Conservation (phyloP, 2,888 invertebrate species). For the Orthonychiurus folsomi region DNA sequence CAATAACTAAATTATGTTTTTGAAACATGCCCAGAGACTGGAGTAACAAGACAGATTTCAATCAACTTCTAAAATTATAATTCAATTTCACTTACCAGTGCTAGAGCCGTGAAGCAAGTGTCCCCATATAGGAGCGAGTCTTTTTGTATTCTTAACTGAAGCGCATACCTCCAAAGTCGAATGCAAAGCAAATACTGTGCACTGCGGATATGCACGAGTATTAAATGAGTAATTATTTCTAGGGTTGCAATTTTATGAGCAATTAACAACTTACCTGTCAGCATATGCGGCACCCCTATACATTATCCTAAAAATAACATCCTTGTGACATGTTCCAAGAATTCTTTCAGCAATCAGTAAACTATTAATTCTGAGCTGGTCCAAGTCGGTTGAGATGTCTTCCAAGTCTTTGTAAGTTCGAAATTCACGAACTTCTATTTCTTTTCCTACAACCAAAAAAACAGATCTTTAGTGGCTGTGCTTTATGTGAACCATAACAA, state of each 20-base stretch:
- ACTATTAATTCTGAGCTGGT: constrained; percentile 77
- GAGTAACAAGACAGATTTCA: too few relatives aligned
- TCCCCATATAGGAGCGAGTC: constrained; percentile 65
- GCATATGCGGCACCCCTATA: constrained; percentile 42
- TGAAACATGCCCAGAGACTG: neutral
- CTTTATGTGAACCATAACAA: too few relatives aligned
- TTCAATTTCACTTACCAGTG: constrained; percentile 57
- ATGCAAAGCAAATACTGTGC: constrained; percentile 66
- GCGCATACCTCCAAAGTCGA: constrained; percentile 74
- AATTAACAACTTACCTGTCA: neutral
- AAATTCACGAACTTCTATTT: constrained; percentile 54
- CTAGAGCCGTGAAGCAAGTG: constrained; percentile 77
- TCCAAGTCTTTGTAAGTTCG: constrained; percentile 59
- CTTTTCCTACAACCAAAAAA: constrained; percentile 24
- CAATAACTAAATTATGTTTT: neutral
- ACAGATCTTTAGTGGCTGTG: too few relatives aligned
- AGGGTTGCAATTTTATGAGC: too few relatives aligned
- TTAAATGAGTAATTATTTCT: too few relatives aligned
- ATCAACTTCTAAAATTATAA: too few relatives aligned
- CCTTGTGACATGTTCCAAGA: constrained; percentile 74
- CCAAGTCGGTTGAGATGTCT: constrained; percentile 65
- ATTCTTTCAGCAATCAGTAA: constrained; percentile 79
- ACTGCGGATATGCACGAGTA: too few relatives aligned
- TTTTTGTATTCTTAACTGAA: constrained; percentile 67
- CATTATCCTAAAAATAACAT: constrained; percentile 70